Base-by-base conservation (phyloP, 2,888 invertebrate genomes). In the Leptopilina syphax region DNA sequence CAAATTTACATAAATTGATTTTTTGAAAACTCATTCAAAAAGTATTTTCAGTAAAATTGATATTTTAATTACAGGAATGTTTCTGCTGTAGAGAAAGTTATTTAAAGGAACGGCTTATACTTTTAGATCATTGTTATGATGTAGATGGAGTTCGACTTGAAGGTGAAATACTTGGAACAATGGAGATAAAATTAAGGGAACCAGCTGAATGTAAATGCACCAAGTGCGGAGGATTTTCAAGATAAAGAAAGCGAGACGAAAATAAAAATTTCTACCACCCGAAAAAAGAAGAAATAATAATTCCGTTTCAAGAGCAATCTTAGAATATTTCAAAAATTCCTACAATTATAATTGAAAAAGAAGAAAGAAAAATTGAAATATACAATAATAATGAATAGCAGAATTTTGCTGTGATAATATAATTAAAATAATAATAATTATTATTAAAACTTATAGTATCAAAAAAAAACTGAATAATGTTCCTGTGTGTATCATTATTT, bases 41-140 rank as follows among this genome's bases (percentile, higher is more conserved):
- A 44, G 18, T 18, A 18, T 44, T 34, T 34, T 34, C 2, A 34
- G 34, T 34, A 34, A 34, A 34, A 57, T 6, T 34, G 2, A n/a
- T 27, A 81, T 65, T 83, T 79, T 81, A 34, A 68, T 91, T 93
- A 68, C 90, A 97, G 97, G 97, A 98, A 93, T 98, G 98, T 90
- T 97, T 96, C 89, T 98, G 98, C 92, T 98, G 98, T 89, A 94
- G 97, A 79, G 98, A 98, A 92, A 96, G 96, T 87, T 96, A 95
- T 89, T 93, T 98, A 73, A 94, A 97, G 81, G 97, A 97, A 88
- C 94, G 97, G 84, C 92, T 95, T 77, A 95, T 98, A 54, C 95
- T 95, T 0, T 93, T 98, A 79, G 95, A 95, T 13, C 97, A 97
- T 88, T 98, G 98, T 91, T 98, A 97, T 89, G 96, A 97, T 92